A percentile compares a stretch with the other conserved stretches of the same genome.
Conservation (phyloP, 1,140 invertebrate species). For the Drosophila kikkawai region DNA sequence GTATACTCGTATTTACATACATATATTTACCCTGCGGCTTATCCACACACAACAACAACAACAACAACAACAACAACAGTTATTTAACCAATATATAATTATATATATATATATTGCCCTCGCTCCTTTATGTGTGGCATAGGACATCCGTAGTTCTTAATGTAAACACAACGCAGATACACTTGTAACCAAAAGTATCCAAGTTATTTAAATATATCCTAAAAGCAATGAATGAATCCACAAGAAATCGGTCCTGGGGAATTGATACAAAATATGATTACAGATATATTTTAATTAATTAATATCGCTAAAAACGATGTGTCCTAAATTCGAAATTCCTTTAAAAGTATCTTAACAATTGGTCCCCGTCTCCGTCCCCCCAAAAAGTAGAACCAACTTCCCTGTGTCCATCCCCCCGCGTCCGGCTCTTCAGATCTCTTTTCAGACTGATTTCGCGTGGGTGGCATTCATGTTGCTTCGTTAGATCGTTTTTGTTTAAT, state of each 20-base stretch:
- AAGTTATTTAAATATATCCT: neutral
- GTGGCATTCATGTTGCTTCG: slow-evolving; percentile 53
- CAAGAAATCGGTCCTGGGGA: slow-evolving; percentile 55
- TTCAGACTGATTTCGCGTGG: slow-evolving; percentile 63
- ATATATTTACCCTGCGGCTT: slow-evolving; percentile 46
- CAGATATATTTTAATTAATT: too few relatives aligned
- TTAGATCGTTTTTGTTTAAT: slow-evolving; percentile 2
- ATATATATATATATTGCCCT: slow-evolving; percentile 35
- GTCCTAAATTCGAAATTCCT: slow-evolving; percentile 5
- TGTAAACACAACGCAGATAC: slow-evolving; percentile 52
- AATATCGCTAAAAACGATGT: neutral
- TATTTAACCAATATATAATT: slow-evolving; percentile 22
- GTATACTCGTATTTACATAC: slow-evolving; percentile 9
- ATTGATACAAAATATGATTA: neutral
- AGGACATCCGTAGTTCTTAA: slow-evolving; percentile 64
- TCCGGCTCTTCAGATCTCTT: neutral
- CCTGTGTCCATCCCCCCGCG: neutral
- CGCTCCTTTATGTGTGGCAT: slow-evolving; percentile 57
- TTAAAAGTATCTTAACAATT: neutral
- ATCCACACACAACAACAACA: slow-evolving; percentile 22
- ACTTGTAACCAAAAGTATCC: slow-evolving; percentile 7
- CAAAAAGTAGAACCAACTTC: neutral
- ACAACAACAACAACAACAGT: slow-evolving; percentile 8
- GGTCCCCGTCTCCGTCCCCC: neutral
- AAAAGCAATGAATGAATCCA: slow-evolving; percentile 63